Evolutionary conservation across 2,888 invertebrate species (phyloP), one percentile per base, ranked within the genome.

Genomic region (Lepidonotus clava): DNA sequence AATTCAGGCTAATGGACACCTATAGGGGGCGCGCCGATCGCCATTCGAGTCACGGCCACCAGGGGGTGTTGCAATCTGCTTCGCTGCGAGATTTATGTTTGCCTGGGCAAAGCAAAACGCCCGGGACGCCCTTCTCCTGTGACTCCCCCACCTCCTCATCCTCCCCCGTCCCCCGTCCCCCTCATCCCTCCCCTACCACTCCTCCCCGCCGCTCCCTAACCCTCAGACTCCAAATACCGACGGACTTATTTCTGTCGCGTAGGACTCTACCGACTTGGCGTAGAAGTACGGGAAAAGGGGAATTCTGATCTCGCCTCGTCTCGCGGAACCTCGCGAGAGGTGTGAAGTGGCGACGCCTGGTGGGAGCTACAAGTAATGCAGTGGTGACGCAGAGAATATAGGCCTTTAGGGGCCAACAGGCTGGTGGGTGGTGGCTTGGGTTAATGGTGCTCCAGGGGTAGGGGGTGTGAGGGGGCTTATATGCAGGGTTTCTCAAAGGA

Each of bases 71-170:
- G 61, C 61, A 61, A 61, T 61, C 61, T 61, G 61, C 61, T 61
- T 61, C 28, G 28, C 61, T 28, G 28, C 61, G 28, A 61, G 61
- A 61, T 61, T 61, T 61, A 61, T 61, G 61, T 61, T 61, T n/a
- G n/a, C 61, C 28, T 24, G 24, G 61, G 11, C 61, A 24, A 18
- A 61, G 11, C 28, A 24, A 24, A 24, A 61, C 61, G 14, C 61
- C 24, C 61, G 11, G 11, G 28, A 61, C 61, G 28, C 61, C 61
- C 28, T 32, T 4, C 24, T n/a, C n/a, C 18, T 18, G 53, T 18
- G 6, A n/a, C 1, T n/a, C n/a, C 18, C n/a, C 21, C n/a, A n/a
- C 53, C n/a, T 11, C 53, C 18, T 18, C 53, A n/a, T 53, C 53
- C n/a, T 2, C 18, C 6, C 1, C 53, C 53, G 2, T n/a, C 2